Evolutionary conservation across 2,113 vertebrate genomes (phyloP).

Genomic region (Herpailurus yagouaroundi): DNA sequence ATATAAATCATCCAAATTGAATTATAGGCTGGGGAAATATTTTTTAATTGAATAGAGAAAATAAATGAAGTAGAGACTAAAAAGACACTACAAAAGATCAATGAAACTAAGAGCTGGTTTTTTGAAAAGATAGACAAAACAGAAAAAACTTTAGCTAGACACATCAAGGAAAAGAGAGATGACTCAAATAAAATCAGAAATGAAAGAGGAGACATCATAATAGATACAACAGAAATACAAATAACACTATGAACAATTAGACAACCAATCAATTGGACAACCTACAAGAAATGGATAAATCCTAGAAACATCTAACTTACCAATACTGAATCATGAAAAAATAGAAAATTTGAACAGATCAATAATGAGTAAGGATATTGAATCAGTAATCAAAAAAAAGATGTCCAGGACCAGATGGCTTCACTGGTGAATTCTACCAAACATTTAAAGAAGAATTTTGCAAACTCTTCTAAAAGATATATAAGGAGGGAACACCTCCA

Average conservation of each 20-base stretch:
- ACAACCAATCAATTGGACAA: not conserved
- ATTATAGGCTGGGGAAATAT: not conserved
- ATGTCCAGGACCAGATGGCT: not conserved
- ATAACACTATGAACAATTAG: not conserved
- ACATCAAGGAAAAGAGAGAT: not conserved
- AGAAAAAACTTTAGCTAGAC: not conserved
- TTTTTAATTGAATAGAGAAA: not conserved
- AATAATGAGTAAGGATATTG: not conserved
- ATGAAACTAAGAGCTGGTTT: not conserved
- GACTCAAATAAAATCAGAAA: not conserved
- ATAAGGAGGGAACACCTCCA: not conserved
- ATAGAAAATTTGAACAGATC: not conserved
- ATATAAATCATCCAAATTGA: not conserved
- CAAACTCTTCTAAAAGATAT: not conserved
- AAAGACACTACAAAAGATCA: not conserved
- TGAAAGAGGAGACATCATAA: not conserved
- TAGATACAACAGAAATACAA: not conserved
- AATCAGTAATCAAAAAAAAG: not conserved
- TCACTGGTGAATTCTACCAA: not conserved
- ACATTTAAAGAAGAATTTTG: not conserved
- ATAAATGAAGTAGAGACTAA: not conserved
- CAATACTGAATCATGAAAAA: not conserved
- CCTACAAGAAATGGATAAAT: not conserved
- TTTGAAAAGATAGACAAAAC: not conserved
- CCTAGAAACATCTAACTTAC: not conserved